A percentile compares a stretch with the other conserved stretches of the same genome.
These are phyloP conservation scores for Shargacucullia verbasci DNA, from an alignment of 2,888 invertebrate species.

Conservation along the genomic window DNA sequence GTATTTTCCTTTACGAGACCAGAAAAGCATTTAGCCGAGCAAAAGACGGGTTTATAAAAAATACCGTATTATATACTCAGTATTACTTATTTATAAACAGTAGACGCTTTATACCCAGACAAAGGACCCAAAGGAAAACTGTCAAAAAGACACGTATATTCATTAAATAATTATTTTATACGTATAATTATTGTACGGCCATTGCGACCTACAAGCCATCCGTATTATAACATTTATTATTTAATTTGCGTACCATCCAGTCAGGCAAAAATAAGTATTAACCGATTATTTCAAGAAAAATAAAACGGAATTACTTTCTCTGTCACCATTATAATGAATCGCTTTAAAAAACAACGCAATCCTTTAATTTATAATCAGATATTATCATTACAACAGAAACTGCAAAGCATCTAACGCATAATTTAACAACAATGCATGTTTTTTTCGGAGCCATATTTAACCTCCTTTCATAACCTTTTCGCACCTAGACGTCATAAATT, in stretches of 20 bases:
- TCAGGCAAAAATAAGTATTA: slow-evolving; percentile 18
- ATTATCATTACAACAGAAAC: slow-evolving; percentile 26
- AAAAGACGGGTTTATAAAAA: too few relatives aligned
- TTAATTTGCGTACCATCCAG: slow-evolving; percentile 9
- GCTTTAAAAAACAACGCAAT: slow-evolving; percentile 21
- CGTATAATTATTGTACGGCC: too few relatives aligned
- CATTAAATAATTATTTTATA: too few relatives aligned
- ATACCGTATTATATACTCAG: too few relatives aligned
- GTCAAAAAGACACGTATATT: too few relatives aligned
- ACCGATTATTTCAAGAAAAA: slow-evolving; percentile 2
- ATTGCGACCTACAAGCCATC: too few relatives aligned
- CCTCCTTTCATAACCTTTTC: slow-evolving; percentile 60
- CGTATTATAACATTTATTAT: too few relatives aligned
- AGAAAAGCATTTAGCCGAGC: too few relatives aligned
- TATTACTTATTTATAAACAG: too few relatives aligned
- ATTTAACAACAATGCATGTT: slow-evolving; percentile 24
- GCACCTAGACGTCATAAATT: slow-evolving; percentile 73
- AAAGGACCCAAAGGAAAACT: too few relatives aligned
- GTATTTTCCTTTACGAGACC: too few relatives aligned
- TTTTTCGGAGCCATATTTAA: slow-evolving; percentile 45
- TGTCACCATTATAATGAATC: slow-evolving; percentile 26
- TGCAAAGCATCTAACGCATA: slow-evolving; percentile 16
- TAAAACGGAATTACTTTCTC: slow-evolving; percentile 19
- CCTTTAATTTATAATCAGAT: slow-evolving; percentile 20
- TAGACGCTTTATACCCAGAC: too few relatives aligned